Percentiles rank a stretch among this genome's conserved stretches.
Conservation (phyloP, 2,888 invertebrate genomes). For the Lepidochrysops patricia region DNA sequence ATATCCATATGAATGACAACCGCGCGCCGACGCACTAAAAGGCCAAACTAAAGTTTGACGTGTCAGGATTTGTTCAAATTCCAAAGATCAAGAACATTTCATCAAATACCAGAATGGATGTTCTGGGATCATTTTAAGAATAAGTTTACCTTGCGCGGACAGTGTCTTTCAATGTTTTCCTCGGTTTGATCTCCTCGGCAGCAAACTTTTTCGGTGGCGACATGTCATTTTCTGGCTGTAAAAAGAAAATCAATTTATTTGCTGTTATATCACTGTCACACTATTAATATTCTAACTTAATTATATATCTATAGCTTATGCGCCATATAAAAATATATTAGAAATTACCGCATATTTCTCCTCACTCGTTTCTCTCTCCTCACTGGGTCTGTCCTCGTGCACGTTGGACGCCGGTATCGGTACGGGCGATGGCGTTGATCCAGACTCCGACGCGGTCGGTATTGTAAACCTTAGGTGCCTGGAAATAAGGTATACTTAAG, state of each 20-base stretch:
- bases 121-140: too few relatives aligned
- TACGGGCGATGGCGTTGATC: slow-evolving; percentile 43
- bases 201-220: slow-evolving; percentile 55
- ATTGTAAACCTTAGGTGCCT: slow-evolving; percentile 63
- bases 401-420: slow-evolving; percentile 16
- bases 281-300: too few relatives aligned
- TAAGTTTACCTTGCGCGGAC: slow-evolving; percentile 52
- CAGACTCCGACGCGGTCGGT: slow-evolving; percentile 50
- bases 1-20: too few relatives aligned
- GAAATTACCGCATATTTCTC: not conserved
- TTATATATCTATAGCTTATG: too few relatives aligned
- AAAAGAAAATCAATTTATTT: not conserved
- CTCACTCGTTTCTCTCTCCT: slow-evolving; percentile 19
- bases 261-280: too few relatives aligned
- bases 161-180: slow-evolving; percentile 50
- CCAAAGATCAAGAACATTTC: too few relatives aligned
- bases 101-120: too few relatives aligned
- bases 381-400: slow-evolving; percentile 28
- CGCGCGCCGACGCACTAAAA: too few relatives aligned
- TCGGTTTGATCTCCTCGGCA: slow-evolving; percentile 36
- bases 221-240: slow-evolving; percentile 24
- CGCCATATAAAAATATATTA: too few relatives aligned
- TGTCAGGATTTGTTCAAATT: too few relatives aligned
- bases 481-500: slow-evolving; percentile 12
- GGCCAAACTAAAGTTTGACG: too few relatives aligned